Evolutionary conservation across 2,888 invertebrate genomes (phyloP), one percentile per base, ranked within the genome.

Genomic region (Kryphioiulus occultus): DNA sequence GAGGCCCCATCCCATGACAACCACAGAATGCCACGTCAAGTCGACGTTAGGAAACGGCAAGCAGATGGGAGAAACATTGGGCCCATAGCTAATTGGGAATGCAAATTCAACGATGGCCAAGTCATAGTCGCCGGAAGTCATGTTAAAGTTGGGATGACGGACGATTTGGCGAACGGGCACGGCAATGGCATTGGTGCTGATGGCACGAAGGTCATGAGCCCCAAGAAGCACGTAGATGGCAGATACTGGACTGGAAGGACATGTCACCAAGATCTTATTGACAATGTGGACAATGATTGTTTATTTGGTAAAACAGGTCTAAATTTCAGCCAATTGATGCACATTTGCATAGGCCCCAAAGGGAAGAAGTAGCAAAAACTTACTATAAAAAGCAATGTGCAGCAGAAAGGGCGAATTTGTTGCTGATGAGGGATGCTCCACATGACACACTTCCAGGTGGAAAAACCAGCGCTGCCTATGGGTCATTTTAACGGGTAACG

Each of bases 1-100:
- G 44, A 87, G 87, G 10, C 87, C 87, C 87, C 87, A 87, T 44
- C 87, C 87, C 87, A 87, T 87, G 47, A 85, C 85, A 17, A 87
- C 35, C 17, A 87, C 87, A 10, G 84, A 44, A 10, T 87, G 84
- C 87, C 87, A 87, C 2, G 85, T 87, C 17, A 87, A n/a, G 22
- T 87, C 87, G n/a, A 30, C 10, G 39, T 87, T 87, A 9, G 87
- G 87, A 47, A 87, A 87, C 7, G 87, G 87, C 39, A 87, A 39
- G 35, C 87, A 87, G 17, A 87, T 87, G 2, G 87, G 87, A 42
- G 87, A 42, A 19, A 87, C 39, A 19, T 87, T 87, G 7, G 87
- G 87, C 42, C 39, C 44, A 10, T 42, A 87, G 15, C 19, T 35
- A 19, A 87, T 39, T 3, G 47, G 85, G 30, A 47, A 87, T 30